Evolutionary conservation across 2,888 invertebrate genomes (phyloP).

Genomic region (Zygaena filipendulae): DNA sequence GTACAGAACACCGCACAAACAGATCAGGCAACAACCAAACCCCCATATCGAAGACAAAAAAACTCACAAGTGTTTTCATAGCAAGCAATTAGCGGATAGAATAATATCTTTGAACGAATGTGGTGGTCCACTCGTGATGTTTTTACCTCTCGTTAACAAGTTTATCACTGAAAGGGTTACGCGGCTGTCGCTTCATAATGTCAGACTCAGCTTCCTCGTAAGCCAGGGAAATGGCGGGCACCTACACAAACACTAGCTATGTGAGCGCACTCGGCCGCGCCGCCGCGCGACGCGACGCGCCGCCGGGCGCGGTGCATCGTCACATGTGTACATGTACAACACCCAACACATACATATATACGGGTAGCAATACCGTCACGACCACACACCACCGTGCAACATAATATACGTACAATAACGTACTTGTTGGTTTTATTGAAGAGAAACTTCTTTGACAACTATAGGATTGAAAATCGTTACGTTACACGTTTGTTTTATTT

Average conservation of each 20-base stretch:
- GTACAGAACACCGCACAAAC: constrained; percentile 40
- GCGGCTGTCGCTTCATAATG: constrained; percentile 98
- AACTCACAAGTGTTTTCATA: constrained; percentile 51
- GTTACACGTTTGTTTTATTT: no score
- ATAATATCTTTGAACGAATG: constrained; percentile 56
- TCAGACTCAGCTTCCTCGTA: constrained; percentile 98
- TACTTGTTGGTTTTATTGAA: no score
- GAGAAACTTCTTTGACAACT: no score
- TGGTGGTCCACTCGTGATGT: constrained; percentile 42
- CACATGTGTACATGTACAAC: constrained; percentile 60
- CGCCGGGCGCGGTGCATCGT: constrained; percentile 46
- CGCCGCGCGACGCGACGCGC: constrained; percentile 23
- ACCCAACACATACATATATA: constrained; percentile 61
- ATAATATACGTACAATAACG: no score
- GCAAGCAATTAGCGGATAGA: constrained; percentile 65
- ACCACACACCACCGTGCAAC: constrained; percentile 18
- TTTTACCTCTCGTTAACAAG: constrained; percentile 97
- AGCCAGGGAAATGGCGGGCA: constrained; percentile 98
- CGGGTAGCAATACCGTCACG: constrained; percentile 29
- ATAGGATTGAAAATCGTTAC: no score
- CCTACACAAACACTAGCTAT: constrained; percentile 75
- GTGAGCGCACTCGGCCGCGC: constrained; percentile 37
- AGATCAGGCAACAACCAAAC: constrained; percentile 62
- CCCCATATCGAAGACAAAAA: constrained; percentile 49
- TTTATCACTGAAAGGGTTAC: constrained; percentile 97